These are phyloP conservation scores for Philaethria dido DNA, from an alignment of 2,888 invertebrate species.

Conservation along the genomic window DNA sequence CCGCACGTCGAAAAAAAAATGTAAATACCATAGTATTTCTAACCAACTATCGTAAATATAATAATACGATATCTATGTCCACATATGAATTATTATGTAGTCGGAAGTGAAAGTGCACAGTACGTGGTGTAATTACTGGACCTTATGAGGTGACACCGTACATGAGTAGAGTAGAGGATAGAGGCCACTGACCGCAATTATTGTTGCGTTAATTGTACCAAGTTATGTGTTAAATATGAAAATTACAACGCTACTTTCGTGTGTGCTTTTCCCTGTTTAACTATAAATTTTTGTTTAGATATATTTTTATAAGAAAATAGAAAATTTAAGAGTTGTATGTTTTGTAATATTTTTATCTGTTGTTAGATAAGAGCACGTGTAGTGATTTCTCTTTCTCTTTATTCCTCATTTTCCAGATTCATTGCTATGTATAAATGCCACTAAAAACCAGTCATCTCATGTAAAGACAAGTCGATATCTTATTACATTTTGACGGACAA, in stretches of 20 bases:
- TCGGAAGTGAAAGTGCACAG: conserved; percentile 46
- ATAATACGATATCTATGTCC: neutral
- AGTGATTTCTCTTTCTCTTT: too few species aligned
- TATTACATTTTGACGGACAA: too few species aligned
- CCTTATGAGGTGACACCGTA: conserved; percentile 25
- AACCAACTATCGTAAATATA: neutral
- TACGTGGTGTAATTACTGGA: conserved; percentile 33
- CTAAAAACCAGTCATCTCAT: too few species aligned
- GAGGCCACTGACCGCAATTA: conserved; percentile 31
- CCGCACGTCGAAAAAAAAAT: too few species aligned
- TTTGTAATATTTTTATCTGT: too few species aligned
- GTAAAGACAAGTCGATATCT: too few species aligned
- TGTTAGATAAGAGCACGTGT: too few species aligned
- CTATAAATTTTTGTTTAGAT: neutral
- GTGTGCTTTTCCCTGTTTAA: neutral
- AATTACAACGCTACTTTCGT: neutral
- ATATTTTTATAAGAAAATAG: too few species aligned
- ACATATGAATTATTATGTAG: conserved; percentile 28
- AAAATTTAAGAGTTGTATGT: too few species aligned
- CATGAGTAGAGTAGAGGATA: conserved; percentile 17
- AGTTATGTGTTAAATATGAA: conserved; percentile 13
- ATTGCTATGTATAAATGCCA: too few species aligned
- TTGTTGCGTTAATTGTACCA: conserved; percentile 18
- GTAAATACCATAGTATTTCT: neutral
- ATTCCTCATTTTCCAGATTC: too few species aligned